phyloP scores from a whole-genome alignment of 2,797 vertebrate genomes.

The Sebastes cheni region DNA sequence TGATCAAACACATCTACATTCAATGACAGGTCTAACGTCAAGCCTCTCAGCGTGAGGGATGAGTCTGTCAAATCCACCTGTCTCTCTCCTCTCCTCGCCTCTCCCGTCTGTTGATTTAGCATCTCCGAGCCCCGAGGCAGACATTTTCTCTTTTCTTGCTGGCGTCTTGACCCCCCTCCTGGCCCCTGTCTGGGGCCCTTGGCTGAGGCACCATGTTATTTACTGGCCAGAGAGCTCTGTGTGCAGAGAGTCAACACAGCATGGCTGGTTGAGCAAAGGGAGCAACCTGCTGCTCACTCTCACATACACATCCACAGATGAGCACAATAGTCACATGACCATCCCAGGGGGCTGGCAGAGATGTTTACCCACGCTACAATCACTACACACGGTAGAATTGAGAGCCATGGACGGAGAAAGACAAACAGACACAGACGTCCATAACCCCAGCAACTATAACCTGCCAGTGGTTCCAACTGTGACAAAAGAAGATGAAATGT shows the following conservation, averaged over 20 bases:
- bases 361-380: slow-evolving; percentile 64
- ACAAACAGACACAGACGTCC: slow-evolving; percentile 43
- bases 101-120: slow-evolving; percentile 54
- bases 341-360: slow-evolving; percentile 53
- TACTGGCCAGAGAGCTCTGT: slow-evolving; percentile 69
- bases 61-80: slow-evolving; percentile 70
- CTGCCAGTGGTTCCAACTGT: slow-evolving; percentile 25
- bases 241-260: slow-evolving; percentile 59
- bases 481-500: slow-evolving; percentile 7
- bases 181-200: slow-evolving; percentile 45
- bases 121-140: slow-evolving; percentile 41
- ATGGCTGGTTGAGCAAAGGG: slow-evolving; percentile 64
- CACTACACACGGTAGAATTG: slow-evolving; percentile 41
- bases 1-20: slow-evolving; percentile 58
- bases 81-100: slow-evolving; percentile 28
- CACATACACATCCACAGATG: neutral
- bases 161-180: slow-evolving; percentile 58
- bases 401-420: slow-evolving; percentile 22
- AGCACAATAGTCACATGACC: slow-evolving; percentile 50
- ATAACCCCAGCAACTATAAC: slow-evolving; percentile 17
- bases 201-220: slow-evolving; percentile 65
- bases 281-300: slow-evolving; percentile 60
- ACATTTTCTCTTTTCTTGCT: slow-evolving; percentile 55
- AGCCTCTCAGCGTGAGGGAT: slow-evolving; percentile 44
- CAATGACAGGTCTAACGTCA: slow-evolving; percentile 46